These are phyloP conservation scores for Mormoops blainvillei DNA, from an alignment of 2,113 vertebrate species.

Conservation along the genomic window DNA sequence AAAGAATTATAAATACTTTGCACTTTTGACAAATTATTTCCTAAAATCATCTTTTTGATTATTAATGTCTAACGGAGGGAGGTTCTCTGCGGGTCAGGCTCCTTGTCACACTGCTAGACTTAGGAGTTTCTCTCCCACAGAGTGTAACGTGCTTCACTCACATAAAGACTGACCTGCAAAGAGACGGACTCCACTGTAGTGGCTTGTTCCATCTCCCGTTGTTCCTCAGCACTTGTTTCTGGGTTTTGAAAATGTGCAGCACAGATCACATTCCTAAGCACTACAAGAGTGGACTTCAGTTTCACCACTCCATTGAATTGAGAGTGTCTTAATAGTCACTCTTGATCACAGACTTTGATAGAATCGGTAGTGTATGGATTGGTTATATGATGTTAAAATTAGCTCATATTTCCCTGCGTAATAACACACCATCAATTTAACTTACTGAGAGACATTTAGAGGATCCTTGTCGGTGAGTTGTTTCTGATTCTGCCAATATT, in stretches of 20 bases:
- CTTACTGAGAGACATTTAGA: neutral
- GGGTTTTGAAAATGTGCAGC: slow-evolving; percentile 18
- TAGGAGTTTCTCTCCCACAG: neutral
- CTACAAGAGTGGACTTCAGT: neutral
- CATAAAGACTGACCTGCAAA: neutral
- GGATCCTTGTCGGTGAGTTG: neutral
- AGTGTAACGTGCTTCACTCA: neutral
- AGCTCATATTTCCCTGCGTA: neutral
- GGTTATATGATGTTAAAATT: neutral
- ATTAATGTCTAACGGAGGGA: neutral
- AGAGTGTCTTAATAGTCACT: neutral
- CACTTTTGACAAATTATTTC: slow-evolving; percentile 31
- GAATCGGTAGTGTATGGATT: neutral
- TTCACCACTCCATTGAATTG: neutral
- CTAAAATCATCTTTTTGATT: neutral
- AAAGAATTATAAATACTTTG: neutral
- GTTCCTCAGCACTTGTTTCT: neutral
- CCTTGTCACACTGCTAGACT: no score
- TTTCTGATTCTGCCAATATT: neutral
- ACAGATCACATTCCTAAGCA: neutral
- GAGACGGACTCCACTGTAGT: neutral
- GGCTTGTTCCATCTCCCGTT: neutral
- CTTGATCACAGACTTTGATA: neutral
- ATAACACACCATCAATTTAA: neutral
- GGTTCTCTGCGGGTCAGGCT: neutral